phyloP scores from a whole-genome alignment of 1,140 invertebrate genomes.

The Idris sp. region DNA sequence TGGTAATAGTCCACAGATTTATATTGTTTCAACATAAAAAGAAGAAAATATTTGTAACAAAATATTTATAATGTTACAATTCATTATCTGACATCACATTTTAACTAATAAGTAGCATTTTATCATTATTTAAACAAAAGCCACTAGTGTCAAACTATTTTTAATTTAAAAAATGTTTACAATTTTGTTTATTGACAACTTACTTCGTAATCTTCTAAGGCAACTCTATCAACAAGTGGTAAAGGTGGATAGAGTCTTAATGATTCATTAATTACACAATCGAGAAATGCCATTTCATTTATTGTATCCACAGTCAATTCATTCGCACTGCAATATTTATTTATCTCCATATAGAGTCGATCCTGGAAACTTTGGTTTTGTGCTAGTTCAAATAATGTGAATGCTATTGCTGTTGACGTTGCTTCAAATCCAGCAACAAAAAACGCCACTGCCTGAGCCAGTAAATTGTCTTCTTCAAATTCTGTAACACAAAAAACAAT shows the following conservation, averaged over 20 bases:
- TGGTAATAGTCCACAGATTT: no score
- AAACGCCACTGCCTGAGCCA: constrained; percentile 68
- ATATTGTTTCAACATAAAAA: no score
- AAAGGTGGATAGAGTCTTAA: constrained; percentile 80
- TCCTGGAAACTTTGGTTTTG: constrained; percentile 65
- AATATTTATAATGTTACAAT: no score
- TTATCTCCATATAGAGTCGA: constrained; percentile 81
- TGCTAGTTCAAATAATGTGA: constrained; percentile 74
- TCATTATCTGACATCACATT: no score
- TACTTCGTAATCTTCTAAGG: constrained; percentile 71
- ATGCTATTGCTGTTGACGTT: constrained; percentile 76
- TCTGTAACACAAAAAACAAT: constrained; percentile 46
- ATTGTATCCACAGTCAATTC: constrained; percentile 62
- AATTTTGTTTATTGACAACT: no score
- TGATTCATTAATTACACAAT: constrained; percentile 66
- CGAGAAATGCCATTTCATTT: constrained; percentile 64
- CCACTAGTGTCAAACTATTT: no score
- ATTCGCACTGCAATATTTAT: constrained; percentile 61
- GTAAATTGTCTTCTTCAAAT: constrained; percentile 67
- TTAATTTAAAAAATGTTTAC: no score
- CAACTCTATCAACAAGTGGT: constrained; percentile 78
- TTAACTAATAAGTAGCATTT: no score
- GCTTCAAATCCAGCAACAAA: constrained; percentile 80
- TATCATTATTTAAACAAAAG: no score
- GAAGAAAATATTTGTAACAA: no score